phyloP scores from a whole-genome alignment of 2,888 invertebrate species.

The Antitype chi region DNA sequence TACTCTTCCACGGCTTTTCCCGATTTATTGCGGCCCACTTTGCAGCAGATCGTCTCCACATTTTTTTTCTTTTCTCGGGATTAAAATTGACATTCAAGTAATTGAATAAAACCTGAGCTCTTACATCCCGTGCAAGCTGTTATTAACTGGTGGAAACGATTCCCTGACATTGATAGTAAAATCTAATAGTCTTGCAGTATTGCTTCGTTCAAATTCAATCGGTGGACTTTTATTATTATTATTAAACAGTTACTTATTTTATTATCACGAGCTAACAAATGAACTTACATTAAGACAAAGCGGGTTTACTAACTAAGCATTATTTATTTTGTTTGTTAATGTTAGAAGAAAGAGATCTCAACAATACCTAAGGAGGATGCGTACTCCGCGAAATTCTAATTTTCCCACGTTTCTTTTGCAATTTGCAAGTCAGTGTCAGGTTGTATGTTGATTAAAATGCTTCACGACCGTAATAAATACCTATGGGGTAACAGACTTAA shows the following conservation, averaged over 20 bases:
- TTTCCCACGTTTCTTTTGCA: too few relatives aligned
- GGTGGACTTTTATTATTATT: slow-evolving; percentile 6
- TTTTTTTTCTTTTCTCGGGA: not conserved
- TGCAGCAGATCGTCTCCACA: not conserved
- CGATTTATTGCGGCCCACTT: not conserved
- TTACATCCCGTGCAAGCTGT: not conserved
- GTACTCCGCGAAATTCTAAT: too few relatives aligned
- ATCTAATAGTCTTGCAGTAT: slow-evolving; percentile 3
- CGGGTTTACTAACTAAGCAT: not conserved
- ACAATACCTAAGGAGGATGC: too few relatives aligned
- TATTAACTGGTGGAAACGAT: not conserved
- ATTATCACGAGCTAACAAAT: not conserved
- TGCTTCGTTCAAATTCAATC: slow-evolving; percentile 17
- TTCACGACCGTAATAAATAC: too few relatives aligned
- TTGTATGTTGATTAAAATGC: too few relatives aligned
- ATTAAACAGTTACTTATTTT: slow-evolving; percentile 1
- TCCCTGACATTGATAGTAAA: slow-evolving; percentile 3
- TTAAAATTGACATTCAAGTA: not conserved
- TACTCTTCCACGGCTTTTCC: too few relatives aligned
- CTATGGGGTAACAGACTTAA: too few relatives aligned
- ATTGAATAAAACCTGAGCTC: not conserved
- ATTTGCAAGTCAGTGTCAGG: too few relatives aligned
- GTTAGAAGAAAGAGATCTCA: too few relatives aligned
- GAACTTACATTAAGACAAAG: not conserved
- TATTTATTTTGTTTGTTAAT: not conserved